Base-by-base conservation (phyloP, 2,888 invertebrate genomes). In the Caenorhabditis macrosperma region DNA sequence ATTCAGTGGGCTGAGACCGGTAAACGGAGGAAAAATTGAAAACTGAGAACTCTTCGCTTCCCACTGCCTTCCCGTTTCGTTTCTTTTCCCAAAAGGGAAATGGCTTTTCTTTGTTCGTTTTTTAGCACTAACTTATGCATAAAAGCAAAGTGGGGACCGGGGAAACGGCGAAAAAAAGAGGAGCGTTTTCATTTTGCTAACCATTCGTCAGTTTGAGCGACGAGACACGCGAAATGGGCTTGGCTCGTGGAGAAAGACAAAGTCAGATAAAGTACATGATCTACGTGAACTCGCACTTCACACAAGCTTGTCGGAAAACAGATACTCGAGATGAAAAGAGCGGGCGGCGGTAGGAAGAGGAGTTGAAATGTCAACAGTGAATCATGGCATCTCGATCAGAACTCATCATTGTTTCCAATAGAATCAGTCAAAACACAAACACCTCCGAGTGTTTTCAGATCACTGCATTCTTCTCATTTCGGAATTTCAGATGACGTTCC, bases 161-260 rank as follows among this genome's bases (percentile, higher is more conserved):
- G 33, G 26, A 59, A 54, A 22, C 30, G 22, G 17, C 15, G 38
- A 35, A 22, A 24, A 33, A 57, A 38, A 35, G 15, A 12, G 20
- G 30, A 12, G 26, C 52, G 30, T 46, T 67, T 20, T n/a, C 44
- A 66, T 66, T 57, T 28, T 52, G 44, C 55, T 61, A 54, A 35
- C 61, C 26, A 71, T 71, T 20, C 33, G 44, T 71, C 71, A 71
- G 33, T 61, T 35, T 61, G 55, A 71, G 55, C 9, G 33, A 30
- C 30, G 17, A 2, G n/a, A n/a, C n/a, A 28, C 17, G 17, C 33
- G 30, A 54, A 30, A 54, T 28, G 17, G 33, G 7, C 10, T 17
- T 1, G 54, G 54, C 41, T 26, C 20, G n/a, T n/a, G n/a, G n/a
- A n/a, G n/a, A 9, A n/a, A 50, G n/a, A 12, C 17, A 60, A 44